These are phyloP conservation scores for Aporophyla nigra DNA, from an alignment of 2,888 invertebrate species.

Conservation along the genomic window DNA sequence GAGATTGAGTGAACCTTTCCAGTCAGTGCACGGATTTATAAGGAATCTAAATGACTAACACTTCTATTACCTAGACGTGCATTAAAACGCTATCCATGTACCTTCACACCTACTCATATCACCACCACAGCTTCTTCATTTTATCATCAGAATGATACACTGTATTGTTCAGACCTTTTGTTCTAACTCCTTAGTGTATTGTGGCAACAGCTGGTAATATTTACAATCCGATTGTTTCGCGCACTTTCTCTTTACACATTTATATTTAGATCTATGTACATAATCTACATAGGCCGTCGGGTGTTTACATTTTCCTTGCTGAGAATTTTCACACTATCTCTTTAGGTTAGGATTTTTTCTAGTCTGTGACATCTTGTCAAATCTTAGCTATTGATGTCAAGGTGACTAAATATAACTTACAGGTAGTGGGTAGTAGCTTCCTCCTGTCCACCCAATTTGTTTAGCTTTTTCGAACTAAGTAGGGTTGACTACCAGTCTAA, in stretches of 20 bases:
- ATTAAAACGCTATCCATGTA: not conserved
- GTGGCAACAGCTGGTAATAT: conserved; percentile 52
- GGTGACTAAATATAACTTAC: no score
- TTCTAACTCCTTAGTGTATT: not conserved
- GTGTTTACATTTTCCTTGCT: conserved; percentile 32
- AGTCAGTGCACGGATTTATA: no score
- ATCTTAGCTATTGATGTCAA: not conserved
- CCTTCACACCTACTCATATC: not conserved
- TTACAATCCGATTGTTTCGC: conserved; percentile 62
- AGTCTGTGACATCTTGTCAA: not conserved
- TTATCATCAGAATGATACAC: not conserved
- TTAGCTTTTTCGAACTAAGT: no score
- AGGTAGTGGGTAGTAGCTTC: not conserved
- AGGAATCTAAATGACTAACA: not conserved
- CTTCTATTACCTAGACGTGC: not conserved
- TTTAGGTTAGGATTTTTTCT: not conserved
- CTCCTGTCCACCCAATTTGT: not conserved
- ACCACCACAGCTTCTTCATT: not conserved
- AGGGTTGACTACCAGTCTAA: no score
- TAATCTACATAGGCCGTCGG: conserved; percentile 53
- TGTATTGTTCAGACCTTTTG: conserved; percentile 31
- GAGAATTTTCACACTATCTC: conserved; percentile 31
- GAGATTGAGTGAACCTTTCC: no score
- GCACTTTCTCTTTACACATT: conserved; percentile 50
- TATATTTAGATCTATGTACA: conserved; percentile 61